These are phyloP conservation scores for Drosophila navojoa DNA, from an alignment of 1,140 invertebrate genomes.

Conservation along the genomic window DNA sequence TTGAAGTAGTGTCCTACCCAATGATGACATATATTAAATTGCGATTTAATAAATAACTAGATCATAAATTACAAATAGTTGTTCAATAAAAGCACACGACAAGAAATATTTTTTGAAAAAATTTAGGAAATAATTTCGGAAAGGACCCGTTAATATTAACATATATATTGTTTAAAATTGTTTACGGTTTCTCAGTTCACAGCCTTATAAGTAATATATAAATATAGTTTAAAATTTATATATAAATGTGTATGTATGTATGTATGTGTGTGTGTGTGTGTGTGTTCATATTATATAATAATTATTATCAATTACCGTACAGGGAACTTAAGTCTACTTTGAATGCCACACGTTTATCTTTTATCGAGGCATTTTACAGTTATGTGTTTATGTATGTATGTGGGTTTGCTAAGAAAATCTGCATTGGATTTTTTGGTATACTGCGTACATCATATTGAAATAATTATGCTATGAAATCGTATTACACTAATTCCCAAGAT, in stretches of 20 bases:
- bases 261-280: background rate
- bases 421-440: constrained; percentile 57
- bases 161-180: constrained; percentile 42
- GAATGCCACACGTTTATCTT: constrained; percentile 13
- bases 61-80: background rate
- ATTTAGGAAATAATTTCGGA: constrained; percentile 29
- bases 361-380: constrained; percentile 5
- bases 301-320: constrained; percentile 19
- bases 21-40: constrained; percentile 7
- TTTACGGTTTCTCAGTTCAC: constrained; percentile 59
- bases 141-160: constrained; percentile 30
- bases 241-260: constrained; percentile 11
- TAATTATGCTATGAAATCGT: constrained; percentile 37
- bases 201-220: constrained; percentile 66
- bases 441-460: constrained; percentile 14
- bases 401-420: constrained; percentile 33
- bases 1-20: background rate
- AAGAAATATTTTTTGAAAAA: constrained; percentile 20
- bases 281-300: constrained; percentile 1
- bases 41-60: constrained; percentile 12
- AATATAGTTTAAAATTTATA: background rate
- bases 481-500: constrained; percentile 65
- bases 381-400: background rate
- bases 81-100: background rate
- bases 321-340: constrained; percentile 18